Conservation (phyloP, 2,113 vertebrate genomes). For the Phylloscopus trochiloides region DNA sequence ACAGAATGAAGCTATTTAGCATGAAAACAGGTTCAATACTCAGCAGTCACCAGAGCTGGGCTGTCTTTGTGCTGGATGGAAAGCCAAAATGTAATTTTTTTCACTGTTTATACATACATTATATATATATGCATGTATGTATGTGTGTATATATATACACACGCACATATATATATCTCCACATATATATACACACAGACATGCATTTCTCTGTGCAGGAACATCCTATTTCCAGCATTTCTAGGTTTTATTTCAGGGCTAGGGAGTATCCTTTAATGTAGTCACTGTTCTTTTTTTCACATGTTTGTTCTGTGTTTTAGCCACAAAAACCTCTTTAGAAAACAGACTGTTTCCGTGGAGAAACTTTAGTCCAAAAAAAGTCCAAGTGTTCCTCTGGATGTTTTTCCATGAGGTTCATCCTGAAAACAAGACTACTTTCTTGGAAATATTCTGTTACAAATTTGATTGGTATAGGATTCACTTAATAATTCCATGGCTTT, state of each 20-base stretch:
- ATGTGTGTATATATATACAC: neutral
- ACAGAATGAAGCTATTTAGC: neutral
- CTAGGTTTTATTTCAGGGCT: neutral
- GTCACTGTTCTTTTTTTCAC: constrained; percentile 2
- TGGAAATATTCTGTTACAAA: neutral
- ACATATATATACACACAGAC: accelerated
- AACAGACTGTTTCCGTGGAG: neutral
- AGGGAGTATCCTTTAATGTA: neutral
- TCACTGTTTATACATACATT: neutral
- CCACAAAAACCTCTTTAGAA: constrained; percentile 29
- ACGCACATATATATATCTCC: neutral
- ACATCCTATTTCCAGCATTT: constrained; percentile 6
- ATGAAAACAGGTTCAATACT: neutral
- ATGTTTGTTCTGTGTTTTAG: neutral
- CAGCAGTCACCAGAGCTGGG: neutral
- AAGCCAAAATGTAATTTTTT: neutral
- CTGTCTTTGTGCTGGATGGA: neutral
- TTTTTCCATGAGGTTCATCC: neutral
- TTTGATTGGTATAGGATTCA: neutral
- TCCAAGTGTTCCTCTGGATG: neutral
- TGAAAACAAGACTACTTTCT: neutral
- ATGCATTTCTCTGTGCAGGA: neutral
- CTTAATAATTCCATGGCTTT: neutral
- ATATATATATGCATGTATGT: no score
- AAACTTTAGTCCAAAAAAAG: neutral